These are phyloP conservation scores for Mycetomoellerius zeteki DNA, from an alignment of 1,140 invertebrate genomes.

Conservation along the genomic window DNA sequence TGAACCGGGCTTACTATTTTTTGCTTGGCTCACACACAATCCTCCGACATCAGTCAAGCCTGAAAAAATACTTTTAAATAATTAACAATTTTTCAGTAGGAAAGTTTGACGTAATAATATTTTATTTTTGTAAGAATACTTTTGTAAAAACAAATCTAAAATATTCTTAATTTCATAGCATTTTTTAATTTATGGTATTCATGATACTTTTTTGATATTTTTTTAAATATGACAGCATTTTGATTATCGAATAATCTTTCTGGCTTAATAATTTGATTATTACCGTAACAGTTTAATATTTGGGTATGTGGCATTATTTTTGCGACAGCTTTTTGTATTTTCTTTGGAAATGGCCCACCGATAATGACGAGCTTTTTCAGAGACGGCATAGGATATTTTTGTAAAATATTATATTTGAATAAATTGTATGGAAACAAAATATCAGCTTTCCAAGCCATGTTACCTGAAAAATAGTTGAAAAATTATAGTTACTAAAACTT, in stretches of 20 bases:
- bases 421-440: conserved; percentile 40
- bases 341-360: conserved; percentile 62
- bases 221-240: neutral
- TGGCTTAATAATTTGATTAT: neutral
- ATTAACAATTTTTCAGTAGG: neutral
- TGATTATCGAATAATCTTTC: neutral
- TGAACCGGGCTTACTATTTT: conserved; percentile 70
- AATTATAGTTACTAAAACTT: neutral
- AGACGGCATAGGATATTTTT: conserved; percentile 58
- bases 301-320: conserved; percentile 30
- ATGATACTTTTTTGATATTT: neutral
- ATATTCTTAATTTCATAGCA: neutral
- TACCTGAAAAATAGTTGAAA: conserved; percentile 51
- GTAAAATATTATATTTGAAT: conserved; percentile 56
- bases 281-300: conserved; percentile 71
- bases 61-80: conserved; percentile 7
- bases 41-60: conserved; percentile 33
- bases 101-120: neutral
- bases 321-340: conserved; percentile 56
- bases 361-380: conserved; percentile 59
- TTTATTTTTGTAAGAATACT: neutral
- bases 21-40: conserved; percentile 26
- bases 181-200: neutral
- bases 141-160: neutral
- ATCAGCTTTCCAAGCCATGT: conserved; percentile 64